Conservation (phyloP, 2,797 vertebrate species). For the Potorous gilbertii region DNA sequence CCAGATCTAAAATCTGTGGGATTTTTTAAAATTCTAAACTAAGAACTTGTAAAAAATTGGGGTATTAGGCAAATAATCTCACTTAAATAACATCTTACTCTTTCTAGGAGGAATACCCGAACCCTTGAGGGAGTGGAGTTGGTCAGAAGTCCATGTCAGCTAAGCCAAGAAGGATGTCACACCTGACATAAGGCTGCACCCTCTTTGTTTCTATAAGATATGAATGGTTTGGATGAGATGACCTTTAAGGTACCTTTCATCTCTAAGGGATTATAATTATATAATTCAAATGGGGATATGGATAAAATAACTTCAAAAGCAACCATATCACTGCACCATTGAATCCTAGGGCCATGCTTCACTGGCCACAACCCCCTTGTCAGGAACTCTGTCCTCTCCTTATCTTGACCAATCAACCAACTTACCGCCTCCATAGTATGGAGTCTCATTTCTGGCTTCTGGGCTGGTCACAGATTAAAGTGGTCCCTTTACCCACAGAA, state of each 20-base stretch:
- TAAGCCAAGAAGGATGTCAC: not conserved
- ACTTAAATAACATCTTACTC: not conserved
- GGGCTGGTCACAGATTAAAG: not conserved
- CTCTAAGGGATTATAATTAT: not conserved
- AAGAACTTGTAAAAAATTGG: not conserved
- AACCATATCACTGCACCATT: not conserved
- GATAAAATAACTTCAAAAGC: not conserved
- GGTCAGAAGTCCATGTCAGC: not conserved
- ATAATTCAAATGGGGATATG: not conserved
- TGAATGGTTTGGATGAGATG: not conserved
- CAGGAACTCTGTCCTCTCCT: not conserved
- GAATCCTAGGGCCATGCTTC: not conserved
- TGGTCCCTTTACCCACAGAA: not conserved
- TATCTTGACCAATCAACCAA: not conserved
- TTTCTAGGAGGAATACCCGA: not conserved
- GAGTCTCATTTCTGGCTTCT: not conserved
- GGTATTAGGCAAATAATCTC: not conserved
- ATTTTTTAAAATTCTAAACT: not conserved
- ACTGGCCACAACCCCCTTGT: not conserved
- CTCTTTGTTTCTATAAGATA: not conserved
- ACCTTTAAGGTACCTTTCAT: not conserved
- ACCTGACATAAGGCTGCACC: not conserved
- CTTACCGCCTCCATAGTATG: not conserved
- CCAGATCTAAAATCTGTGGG: not conserved
- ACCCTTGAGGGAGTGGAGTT: not conserved